Evolutionary conservation across 2,113 vertebrate species (phyloP).

Genomic region (Sphyrna mokarran): DNA sequence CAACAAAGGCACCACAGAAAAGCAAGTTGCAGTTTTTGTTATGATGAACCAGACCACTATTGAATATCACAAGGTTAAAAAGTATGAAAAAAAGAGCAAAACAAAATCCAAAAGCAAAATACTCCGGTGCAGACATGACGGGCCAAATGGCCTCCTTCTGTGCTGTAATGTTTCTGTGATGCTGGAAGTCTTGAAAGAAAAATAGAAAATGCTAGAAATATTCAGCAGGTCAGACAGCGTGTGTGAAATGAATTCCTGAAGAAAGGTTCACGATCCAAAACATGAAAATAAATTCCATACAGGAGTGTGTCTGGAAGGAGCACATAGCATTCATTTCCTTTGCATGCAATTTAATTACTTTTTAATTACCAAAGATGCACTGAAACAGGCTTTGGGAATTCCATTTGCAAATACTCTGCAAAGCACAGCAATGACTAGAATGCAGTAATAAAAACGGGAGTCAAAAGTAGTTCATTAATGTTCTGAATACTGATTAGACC

Average conservation of each 20-base stretch:
- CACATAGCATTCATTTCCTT: background rate
- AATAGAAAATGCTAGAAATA: background rate
- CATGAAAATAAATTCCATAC: background rate
- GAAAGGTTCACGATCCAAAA: background rate
- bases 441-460: background rate
- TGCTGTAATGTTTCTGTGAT: background rate
- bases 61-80: background rate
- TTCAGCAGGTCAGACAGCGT: background rate
- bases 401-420: background rate
- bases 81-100: background rate
- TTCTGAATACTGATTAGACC: background rate
- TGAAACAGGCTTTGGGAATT: background rate
- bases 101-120: background rate
- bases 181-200: background rate
- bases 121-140: too few species aligned
- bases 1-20: background rate
- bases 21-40: background rate
- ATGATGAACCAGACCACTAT: background rate
- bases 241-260: background rate
- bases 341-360: slow-evolving; percentile 20
- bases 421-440: background rate
- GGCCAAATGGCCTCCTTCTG: too few species aligned
- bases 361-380: background rate
- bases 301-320: background rate
- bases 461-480: background rate